Conservation (phyloP, 2,888 invertebrate species). For the Hydropsyche betteni region DNA sequence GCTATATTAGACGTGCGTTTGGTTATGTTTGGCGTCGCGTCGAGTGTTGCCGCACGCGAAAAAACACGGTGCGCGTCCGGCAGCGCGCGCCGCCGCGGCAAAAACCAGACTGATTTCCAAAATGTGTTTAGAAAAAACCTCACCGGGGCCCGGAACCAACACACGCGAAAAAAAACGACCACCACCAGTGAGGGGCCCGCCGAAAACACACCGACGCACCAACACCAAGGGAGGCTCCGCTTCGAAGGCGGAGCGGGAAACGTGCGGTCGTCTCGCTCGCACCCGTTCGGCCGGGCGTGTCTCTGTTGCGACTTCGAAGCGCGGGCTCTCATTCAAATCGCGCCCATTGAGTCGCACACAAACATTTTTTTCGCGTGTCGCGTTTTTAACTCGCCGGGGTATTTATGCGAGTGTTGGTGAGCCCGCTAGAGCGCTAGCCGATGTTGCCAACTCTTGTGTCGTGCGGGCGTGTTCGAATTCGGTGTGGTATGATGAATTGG, state of each 20-base stretch:
- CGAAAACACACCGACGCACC: constrained; percentile 24
- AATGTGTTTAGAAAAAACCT: constrained; percentile 60
- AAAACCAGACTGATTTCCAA: constrained; percentile 65
- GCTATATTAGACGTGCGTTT: no score
- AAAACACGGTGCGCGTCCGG: constrained; percentile 8
- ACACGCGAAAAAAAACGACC: constrained; percentile 35
- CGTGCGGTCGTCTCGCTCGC: constrained; percentile 33
- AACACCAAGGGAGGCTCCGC: background rate
- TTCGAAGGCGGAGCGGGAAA: constrained; percentile 10
- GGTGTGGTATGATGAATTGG: background rate
- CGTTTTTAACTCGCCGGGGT: constrained; percentile 35
- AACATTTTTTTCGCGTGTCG: constrained; percentile 48
- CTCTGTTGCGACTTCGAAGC: background rate
- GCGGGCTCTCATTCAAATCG: constrained; percentile 28
- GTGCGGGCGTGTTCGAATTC: constrained; percentile 19
- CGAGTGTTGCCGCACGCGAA: no score
- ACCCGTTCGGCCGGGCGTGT: background rate
- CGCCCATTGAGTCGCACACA: constrained; percentile 41
- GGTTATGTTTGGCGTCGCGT: no score
- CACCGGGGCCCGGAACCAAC: constrained; percentile 44
- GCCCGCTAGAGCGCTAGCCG: constrained; percentile 5
- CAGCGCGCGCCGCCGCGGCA: constrained; percentile 61
- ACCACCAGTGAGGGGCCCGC: constrained; percentile 2
- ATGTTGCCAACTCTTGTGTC: background rate
- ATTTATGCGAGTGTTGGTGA: constrained; percentile 27